Conservation (phyloP, 1,140 invertebrate species). For the Drosophila quadrilineata region DNA sequence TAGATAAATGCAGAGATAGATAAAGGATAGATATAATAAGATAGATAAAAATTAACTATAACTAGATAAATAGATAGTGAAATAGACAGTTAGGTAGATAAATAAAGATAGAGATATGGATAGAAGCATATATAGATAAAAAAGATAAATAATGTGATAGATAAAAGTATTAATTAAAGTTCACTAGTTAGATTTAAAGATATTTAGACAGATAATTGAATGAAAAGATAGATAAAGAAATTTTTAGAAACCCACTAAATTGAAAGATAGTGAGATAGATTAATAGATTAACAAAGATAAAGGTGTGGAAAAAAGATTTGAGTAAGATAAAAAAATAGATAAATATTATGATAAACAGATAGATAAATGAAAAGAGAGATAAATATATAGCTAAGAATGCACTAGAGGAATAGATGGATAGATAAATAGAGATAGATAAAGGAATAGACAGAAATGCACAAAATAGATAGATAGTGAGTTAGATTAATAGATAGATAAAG, state of each 20-base stretch:
- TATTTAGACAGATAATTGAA: too few relatives aligned
- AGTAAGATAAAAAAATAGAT: neutral
- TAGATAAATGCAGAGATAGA: neutral
- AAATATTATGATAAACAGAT: neutral
- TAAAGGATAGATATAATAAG: neutral
- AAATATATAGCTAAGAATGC: neutral
- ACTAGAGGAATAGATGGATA: neutral
- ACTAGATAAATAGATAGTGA: neutral
- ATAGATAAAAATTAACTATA: neutral
- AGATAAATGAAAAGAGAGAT: conserved; percentile 17
- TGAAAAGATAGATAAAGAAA: too few relatives aligned
- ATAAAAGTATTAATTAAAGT: neutral
- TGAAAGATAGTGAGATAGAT: too few relatives aligned
- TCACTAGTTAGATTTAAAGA: too few relatives aligned
- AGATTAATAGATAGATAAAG: neutral
- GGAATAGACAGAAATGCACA: neutral
- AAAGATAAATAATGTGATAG: neutral
- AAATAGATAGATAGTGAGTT: neutral
- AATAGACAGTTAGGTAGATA: neutral
- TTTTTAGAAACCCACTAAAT: too few relatives aligned
- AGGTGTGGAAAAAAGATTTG: neutral
- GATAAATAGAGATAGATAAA: neutral
- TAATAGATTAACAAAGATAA: neutral
- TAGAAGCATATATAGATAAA: neutral
- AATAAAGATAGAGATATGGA: too few relatives aligned